phyloP scores from a whole-genome alignment of 2,113 vertebrate species.

The Numenius arquata region DNA sequence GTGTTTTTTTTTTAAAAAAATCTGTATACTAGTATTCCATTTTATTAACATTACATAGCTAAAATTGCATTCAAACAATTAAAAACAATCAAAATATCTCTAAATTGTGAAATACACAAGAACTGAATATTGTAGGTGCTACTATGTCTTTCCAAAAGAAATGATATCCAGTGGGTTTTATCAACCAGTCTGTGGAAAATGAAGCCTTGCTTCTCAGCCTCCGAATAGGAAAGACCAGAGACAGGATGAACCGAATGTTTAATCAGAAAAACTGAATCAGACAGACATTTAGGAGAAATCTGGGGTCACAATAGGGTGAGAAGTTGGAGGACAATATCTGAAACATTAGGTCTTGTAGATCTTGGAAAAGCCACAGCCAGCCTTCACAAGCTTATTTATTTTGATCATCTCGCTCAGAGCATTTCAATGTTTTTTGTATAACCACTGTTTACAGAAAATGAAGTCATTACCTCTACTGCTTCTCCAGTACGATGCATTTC shows the following conservation, averaged over 20 bases:
- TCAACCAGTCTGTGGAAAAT: not conserved
- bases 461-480: not conserved
- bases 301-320: accelerated
- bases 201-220: not conserved
- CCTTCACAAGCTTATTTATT: not conserved
- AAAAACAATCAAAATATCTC: not conserved
- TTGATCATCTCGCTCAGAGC: not conserved
- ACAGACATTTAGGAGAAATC: not conserved
- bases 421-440: not conserved
- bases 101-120: not conserved
- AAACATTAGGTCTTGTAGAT: not conserved
- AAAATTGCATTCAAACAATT: not conserved
- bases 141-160: not conserved
- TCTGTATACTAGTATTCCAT: not conserved
- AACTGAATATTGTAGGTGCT: accelerated
- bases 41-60: not conserved
- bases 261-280: not conserved
- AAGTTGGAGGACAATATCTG: not conserved
- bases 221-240: not conserved
- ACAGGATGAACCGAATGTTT: not conserved
- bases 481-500: not conserved
- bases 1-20: not conserved
- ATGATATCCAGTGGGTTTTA: not conserved
- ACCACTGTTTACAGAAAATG: not conserved
- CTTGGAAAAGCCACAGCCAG: not conserved